phyloP scores from a whole-genome alignment of 2,888 invertebrate genomes.

The Nesidiocoris tenuis region DNA sequence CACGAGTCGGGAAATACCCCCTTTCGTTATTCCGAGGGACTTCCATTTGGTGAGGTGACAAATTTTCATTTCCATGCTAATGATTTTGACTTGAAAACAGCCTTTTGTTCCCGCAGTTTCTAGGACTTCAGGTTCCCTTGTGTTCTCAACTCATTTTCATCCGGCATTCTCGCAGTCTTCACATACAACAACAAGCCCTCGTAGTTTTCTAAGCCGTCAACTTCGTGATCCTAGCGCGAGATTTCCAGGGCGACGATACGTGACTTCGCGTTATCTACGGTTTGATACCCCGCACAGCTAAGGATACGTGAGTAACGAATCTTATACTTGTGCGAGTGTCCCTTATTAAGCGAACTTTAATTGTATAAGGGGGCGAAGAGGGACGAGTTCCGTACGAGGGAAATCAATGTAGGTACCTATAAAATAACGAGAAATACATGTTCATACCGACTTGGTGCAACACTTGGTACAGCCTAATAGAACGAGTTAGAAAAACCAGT shows the following conservation, averaged over 20 bases:
- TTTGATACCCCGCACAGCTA: not conserved
- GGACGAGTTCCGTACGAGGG: not conserved
- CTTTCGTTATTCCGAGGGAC: constrained; percentile 7
- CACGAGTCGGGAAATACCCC: not conserved
- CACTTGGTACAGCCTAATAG: too few species aligned
- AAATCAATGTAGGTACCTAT: too few species aligned
- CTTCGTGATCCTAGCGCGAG: constrained; percentile 32
- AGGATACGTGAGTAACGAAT: not conserved
- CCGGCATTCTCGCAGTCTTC: not conserved
- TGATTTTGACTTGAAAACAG: not conserved
- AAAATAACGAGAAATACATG: too few species aligned
- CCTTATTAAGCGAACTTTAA: not conserved
- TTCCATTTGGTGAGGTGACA: constrained; percentile 21
- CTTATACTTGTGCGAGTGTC: not conserved
- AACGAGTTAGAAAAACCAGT: too few species aligned
- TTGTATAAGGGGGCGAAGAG: not conserved
- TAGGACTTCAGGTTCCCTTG: not conserved
- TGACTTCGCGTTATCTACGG: constrained; percentile 17
- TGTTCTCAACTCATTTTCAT: not conserved
- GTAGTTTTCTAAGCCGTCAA: constrained; percentile 1
- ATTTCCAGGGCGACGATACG: constrained; percentile 24
- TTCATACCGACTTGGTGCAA: too few species aligned
- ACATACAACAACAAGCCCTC: not conserved
- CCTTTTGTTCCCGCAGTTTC: constrained; percentile 6
- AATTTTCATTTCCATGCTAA: constrained; percentile 38